A percentile compares a stretch with the other conserved stretches of the same genome.
These are phyloP conservation scores for Capitulum mitella DNA, from an alignment of 2,888 invertebrate species.

Conservation along the genomic window DNA sequence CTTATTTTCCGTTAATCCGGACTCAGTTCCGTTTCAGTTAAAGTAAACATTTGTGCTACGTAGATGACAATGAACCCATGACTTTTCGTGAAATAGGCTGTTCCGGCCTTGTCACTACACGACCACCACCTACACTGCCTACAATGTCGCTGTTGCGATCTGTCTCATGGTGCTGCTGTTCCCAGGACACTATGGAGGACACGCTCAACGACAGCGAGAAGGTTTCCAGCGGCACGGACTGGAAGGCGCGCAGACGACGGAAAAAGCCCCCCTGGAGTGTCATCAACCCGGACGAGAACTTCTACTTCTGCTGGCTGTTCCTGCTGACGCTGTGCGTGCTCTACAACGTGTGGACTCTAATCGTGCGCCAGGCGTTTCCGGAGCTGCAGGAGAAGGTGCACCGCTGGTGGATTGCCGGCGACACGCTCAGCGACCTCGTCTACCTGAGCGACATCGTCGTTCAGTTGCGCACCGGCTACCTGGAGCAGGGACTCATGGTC, in stretches of 20 bases:
- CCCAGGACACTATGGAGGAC: slow-evolving; percentile 35
- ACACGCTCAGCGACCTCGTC: slow-evolving; percentile 75
- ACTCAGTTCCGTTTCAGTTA: no score
- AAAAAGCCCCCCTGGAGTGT: slow-evolving; percentile 64
- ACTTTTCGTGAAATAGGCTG: no score
- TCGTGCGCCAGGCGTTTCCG: slow-evolving; percentile 88
- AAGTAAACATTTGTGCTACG: no score
- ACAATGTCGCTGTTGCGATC: no score
- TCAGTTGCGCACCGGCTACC: slow-evolving; percentile 86
- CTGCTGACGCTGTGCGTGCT: slow-evolving; percentile 79
- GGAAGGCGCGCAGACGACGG: slow-evolving; percentile 54
- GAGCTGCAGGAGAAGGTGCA: slow-evolving; percentile 60
- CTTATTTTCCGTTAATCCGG: no score
- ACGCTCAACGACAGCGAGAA: slow-evolving; percentile 32
- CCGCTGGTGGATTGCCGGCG: slow-evolving; percentile 48
- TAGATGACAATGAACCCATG: no score
- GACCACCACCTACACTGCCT: no score
- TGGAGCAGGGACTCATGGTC: slow-evolving; percentile 91
- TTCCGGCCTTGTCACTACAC: no score
- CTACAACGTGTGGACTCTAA: slow-evolving; percentile 92
- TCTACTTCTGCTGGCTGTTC: slow-evolving; percentile 93
- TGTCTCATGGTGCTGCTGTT: no score
- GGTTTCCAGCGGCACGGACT: slow-evolving; percentile 29
- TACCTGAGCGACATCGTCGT: slow-evolving; percentile 82
- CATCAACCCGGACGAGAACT: slow-evolving; percentile 90